phyloP scores from a whole-genome alignment of 2,888 invertebrate genomes.

The Thymelicus sylvestris region DNA sequence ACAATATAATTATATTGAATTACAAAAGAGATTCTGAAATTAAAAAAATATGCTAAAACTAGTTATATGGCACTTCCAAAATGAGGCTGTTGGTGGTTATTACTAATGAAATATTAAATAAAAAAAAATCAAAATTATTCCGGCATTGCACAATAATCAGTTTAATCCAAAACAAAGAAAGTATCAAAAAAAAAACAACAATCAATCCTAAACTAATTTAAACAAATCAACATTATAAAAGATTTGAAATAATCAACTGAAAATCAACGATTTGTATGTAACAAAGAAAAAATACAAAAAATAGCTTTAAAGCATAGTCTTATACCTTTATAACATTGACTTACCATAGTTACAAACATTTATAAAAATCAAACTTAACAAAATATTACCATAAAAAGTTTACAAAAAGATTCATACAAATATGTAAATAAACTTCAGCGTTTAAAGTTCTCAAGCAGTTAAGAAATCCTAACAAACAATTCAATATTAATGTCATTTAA shows the following conservation, averaged over 20 bases:
- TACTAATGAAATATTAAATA: too few relatives aligned
- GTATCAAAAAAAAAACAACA: neutral
- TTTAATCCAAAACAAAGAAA: neutral
- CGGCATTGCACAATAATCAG: too few relatives aligned
- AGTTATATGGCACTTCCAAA: too few relatives aligned
- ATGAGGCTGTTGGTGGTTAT: too few relatives aligned
- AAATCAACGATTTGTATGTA: constrained; percentile 2
- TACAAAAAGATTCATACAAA: neutral
- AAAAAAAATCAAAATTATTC: too few relatives aligned
- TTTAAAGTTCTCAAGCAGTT: neutral
- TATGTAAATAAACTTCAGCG: constrained; percentile 17
- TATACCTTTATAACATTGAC: too few relatives aligned
- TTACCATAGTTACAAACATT: neutral
- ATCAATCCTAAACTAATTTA: neutral
- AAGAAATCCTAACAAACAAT: constrained; percentile 56
- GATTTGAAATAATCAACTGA: constrained; percentile 13
- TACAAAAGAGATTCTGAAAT: too few relatives aligned
- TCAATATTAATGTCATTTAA: constrained; percentile 60
- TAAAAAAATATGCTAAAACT: too few relatives aligned
- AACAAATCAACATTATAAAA: constrained; percentile 41
- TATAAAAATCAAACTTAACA: neutral
- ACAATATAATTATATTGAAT: too few relatives aligned
- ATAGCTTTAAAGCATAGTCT: neutral
- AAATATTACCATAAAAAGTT: constrained; percentile 26
- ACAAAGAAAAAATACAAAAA: constrained; percentile 17